These are phyloP conservation scores for Protosalanx chinensis DNA, from an alignment of 2,797 vertebrate species.

Conservation along the genomic window DNA sequence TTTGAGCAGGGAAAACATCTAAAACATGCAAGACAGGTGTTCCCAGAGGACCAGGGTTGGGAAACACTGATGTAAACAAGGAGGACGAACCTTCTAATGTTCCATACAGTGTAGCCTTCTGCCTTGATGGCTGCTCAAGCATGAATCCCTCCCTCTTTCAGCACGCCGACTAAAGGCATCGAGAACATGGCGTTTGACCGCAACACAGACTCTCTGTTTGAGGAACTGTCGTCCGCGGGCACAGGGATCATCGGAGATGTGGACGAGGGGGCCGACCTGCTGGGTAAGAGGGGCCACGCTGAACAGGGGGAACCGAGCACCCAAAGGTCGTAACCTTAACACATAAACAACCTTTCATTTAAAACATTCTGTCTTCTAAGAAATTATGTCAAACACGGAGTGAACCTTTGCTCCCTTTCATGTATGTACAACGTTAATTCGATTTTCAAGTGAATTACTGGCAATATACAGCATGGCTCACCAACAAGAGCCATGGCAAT, in stretches of 20 bases:
- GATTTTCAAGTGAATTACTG: neutral
- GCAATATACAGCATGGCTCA: neutral
- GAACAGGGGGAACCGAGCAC: no score
- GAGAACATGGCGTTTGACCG: conserved; percentile 97
- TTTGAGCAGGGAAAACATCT: no score
- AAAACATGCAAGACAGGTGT: no score
- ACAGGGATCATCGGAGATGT: conserved; percentile 95
- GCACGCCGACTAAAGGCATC: conserved; percentile 94
- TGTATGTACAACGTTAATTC: neutral
- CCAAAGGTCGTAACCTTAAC: neutral
- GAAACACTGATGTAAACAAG: neutral
- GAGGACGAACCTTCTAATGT: neutral
- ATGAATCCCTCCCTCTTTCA: conserved; percentile 46
- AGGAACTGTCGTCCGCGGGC: conserved; percentile 94
- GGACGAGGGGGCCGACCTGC: conserved; percentile 95
- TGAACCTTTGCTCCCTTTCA: neutral
- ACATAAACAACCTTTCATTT: neutral
- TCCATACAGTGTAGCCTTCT: neutral
- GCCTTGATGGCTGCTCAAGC: neutral
- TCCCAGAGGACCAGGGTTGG: no score
- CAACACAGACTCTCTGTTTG: conserved; percentile 96
- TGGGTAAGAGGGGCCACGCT: conserved; percentile 75
- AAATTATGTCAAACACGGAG: neutral
- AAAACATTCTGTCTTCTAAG: neutral
- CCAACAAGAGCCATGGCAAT: neutral